Base-by-base conservation (phyloP, 2,888 invertebrate species). In the Malthinus flaveolus region DNA sequence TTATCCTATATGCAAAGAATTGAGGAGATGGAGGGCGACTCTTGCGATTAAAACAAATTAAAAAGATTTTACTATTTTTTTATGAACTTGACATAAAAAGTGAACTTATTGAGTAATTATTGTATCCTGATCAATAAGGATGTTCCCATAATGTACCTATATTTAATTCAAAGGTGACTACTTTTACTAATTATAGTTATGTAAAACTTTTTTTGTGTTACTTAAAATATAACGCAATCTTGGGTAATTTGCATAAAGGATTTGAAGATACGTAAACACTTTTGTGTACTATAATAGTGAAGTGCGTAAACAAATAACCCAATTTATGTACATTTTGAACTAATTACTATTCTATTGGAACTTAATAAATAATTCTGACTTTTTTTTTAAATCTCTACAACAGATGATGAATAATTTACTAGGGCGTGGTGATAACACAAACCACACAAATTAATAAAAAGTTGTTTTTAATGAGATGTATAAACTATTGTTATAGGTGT, bases 381-480 rank as follows among this genome's bases (percentile, higher is more conserved):
- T 13, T n/a, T 39, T 15, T 39, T 39, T 39, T 7, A 1, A 6
- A 11, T 23, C 5, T 23, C 23, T 23, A 23, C 5, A 13, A 12
- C 10, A 37, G 15, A 39, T 11, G 1, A n/a, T 0, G 12, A 39
- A 5, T 42, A 15, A 15, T n/a, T 15, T n/a, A 1, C 12, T 42
- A 15, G 39, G 39, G 39, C 23, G 39, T 42, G 39, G 39, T 39
- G 15, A 6, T 23, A 15, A 42, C 39, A 42, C n/a, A 42, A 42
- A 42, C 15, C 15, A 15, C 39, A 42, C 23, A 23, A 23, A 23
- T 23, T 23, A 15, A 15, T 42, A 23, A n/a, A 42, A 42, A 42
- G 13, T 42, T 42, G 39, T 42, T 42, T 42, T 42, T 15, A 42
- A 23, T 15, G 15, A 15, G 15, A 42, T 42, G 39, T 23, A 42